Percentiles rank a stretch among this genome's conserved stretches.
Evolutionary conservation across 2,113 vertebrate species (phyloP).

Genomic region (Callionymus lyra): DNA sequence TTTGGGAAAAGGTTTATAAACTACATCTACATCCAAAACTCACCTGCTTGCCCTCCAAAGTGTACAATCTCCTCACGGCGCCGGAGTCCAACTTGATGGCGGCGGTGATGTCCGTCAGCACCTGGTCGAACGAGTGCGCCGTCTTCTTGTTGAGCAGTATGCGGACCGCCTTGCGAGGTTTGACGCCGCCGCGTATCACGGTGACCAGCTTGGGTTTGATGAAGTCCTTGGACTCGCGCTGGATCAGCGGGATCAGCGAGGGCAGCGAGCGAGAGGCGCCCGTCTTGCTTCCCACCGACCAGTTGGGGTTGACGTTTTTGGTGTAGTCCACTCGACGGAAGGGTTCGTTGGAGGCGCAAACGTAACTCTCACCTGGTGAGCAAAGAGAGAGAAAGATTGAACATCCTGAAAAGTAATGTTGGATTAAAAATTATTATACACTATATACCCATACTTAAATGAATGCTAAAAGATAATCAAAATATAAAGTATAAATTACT

Average conservation of each 20-base stretch:
- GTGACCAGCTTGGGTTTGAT: constrained; percentile 96
- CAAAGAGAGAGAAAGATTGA: background rate
- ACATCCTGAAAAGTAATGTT: background rate
- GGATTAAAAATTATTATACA: background rate
- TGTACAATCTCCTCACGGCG: constrained; percentile 89
- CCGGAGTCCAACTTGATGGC: constrained; percentile 97
- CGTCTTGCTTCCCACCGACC: constrained; percentile 84
- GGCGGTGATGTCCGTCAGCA: constrained; percentile 93
- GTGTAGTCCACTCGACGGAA: constrained; percentile 90
- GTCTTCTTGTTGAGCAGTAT: constrained; percentile 98
- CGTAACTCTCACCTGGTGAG: constrained; percentile 87
- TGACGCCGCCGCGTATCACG: constrained; percentile 92
- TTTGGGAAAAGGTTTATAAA: too few species aligned
- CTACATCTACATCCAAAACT: too few species aligned
- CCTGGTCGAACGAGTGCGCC: constrained; percentile 95
- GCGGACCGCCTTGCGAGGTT: constrained; percentile 91
- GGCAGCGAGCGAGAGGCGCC: constrained; percentile 73
- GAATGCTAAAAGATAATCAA: too few species aligned
- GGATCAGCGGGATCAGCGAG: constrained; percentile 58
- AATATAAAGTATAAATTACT: too few species aligned
- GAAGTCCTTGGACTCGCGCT: constrained; percentile 85
- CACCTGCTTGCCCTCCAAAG: constrained; percentile 94
- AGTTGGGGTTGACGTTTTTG: constrained; percentile 94
- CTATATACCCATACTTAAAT: too few species aligned
- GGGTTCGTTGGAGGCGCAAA: constrained; percentile 92